A percentile compares a stretch with the other conserved stretches of the same genome.
These are phyloP conservation scores for Nemotelus nigrinus DNA, from an alignment of 2,888 invertebrate species.

Conservation along the genomic window DNA sequence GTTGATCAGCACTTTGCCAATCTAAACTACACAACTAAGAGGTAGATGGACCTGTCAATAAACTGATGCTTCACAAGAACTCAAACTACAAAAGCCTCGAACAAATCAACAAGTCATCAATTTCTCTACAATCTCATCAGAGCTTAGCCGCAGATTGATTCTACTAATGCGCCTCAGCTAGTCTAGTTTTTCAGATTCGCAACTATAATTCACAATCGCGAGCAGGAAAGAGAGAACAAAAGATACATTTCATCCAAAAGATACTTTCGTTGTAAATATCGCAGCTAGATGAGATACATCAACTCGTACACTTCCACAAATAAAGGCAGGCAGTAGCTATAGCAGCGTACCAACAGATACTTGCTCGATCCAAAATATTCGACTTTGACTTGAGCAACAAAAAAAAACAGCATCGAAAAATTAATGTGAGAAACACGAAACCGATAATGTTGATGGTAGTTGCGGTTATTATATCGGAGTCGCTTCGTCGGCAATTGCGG, in stretches of 20 bases:
- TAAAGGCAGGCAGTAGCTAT: neutral
- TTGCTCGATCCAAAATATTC: too few species aligned
- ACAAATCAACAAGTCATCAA: too few species aligned
- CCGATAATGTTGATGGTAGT: slow-evolving; percentile 23
- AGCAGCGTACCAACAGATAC: too few species aligned
- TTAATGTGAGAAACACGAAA: slow-evolving; percentile 31
- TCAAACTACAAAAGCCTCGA: neutral
- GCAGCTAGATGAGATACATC: neutral
- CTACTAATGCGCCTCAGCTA: too few species aligned
- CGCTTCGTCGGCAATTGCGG: neutral
- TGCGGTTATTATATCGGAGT: slow-evolving; percentile 9
- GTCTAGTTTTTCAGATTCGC: too few species aligned
- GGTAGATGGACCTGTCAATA: neutral
- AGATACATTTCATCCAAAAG: slow-evolving; percentile 12
- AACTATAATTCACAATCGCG: neutral
- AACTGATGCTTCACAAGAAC: neutral
- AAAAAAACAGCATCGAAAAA: slow-evolving; percentile 1
- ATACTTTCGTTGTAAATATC: neutral
- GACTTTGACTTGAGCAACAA: too few species aligned
- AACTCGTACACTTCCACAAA: neutral
- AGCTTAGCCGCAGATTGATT: too few species aligned
- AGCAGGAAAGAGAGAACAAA: neutral
- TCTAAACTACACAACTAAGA: neutral
- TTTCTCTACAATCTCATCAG: too few species aligned
- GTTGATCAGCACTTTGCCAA: slow-evolving; percentile 17